Percentiles rank a stretch among this genome's conserved stretches.
Conservation (phyloP, 2,888 invertebrate genomes). For the Callyntrura guangdongensis region DNA sequence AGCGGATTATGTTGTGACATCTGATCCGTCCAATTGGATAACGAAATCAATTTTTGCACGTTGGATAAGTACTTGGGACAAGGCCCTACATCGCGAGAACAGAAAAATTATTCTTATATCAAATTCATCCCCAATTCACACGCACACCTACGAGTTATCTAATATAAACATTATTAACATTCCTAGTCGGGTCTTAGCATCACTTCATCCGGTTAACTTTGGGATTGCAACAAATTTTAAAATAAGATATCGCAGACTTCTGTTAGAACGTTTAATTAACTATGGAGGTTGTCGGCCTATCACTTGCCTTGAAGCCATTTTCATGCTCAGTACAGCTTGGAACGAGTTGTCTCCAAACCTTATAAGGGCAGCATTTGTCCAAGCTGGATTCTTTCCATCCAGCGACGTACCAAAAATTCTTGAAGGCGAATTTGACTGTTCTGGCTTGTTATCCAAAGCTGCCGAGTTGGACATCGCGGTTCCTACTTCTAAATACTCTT, state of each 20-base stretch:
- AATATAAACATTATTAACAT: constrained; percentile 55
- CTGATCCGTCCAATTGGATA: constrained; percentile 61
- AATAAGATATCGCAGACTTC: constrained; percentile 51
- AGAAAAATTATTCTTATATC: constrained; percentile 46
- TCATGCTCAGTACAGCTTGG: constrained; percentile 58
- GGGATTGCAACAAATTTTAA: constrained; percentile 48
- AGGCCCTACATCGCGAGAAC: not conserved
- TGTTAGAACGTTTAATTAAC: constrained; percentile 44
- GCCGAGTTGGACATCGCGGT: constrained; percentile 56
- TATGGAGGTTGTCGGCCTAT: not conserved
- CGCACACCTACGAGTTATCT: not conserved
- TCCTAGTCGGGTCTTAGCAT: constrained; percentile 19
- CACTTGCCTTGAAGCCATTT: constrained; percentile 26
- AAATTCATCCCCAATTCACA: constrained; percentile 49
- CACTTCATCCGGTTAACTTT: constrained; percentile 44
- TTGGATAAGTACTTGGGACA: constrained; percentile 55
- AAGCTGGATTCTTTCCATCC: constrained; percentile 43
- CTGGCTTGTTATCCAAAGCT: constrained; percentile 52
- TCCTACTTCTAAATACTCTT: constrained; percentile 46
- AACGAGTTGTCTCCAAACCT: constrained; percentile 54
- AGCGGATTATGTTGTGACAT: constrained; percentile 25
- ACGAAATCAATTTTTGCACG: constrained; percentile 34
- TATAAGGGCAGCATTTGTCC: constrained; percentile 22
- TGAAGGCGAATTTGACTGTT: constrained; percentile 50
- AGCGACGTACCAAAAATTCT: not conserved